Percentiles rank a stretch among this genome's conserved stretches.
These are phyloP conservation scores for Peromyscus californicus DNA, from an alignment of 2,113 vertebrate genomes.

Conservation along the genomic window DNA sequence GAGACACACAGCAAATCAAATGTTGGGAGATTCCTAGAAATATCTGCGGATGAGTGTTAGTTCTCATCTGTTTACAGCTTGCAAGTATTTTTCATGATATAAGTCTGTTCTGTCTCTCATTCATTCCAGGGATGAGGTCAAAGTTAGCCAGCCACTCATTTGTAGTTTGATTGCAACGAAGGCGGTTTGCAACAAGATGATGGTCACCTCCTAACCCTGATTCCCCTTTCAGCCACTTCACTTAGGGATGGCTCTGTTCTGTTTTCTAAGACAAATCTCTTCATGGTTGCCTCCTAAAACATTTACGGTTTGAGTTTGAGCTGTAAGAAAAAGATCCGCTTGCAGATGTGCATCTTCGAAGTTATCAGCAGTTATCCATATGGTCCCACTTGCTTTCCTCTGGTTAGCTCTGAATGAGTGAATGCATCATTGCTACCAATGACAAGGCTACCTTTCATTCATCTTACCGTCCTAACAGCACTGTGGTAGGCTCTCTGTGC, in stretches of 20 bases:
- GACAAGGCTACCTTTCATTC: background rate
- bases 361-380: constrained; percentile 1
- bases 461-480: background rate
- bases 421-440: background rate
- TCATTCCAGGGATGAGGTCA: background rate
- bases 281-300: background rate
- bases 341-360: background rate
- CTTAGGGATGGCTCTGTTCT: background rate
- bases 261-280: constrained; percentile 19
- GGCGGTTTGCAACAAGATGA: background rate
- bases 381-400: background rate
- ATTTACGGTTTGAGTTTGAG: background rate
- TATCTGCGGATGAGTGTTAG: constrained; percentile 40
- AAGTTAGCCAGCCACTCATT: background rate
- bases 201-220: background rate
- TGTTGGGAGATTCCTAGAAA: constrained; percentile 65
- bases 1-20: constrained; percentile 50
- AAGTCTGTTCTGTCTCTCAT: background rate
- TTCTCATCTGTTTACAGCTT: constrained; percentile 4
- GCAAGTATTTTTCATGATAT: constrained; percentile 31
- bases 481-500: background rate
- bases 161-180: background rate
- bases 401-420: background rate
- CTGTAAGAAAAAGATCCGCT: background rate
- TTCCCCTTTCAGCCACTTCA: background rate